Evolutionary conservation across 2,797 vertebrate species (phyloP).

Genomic region (Nannoperca obscura): DNA sequence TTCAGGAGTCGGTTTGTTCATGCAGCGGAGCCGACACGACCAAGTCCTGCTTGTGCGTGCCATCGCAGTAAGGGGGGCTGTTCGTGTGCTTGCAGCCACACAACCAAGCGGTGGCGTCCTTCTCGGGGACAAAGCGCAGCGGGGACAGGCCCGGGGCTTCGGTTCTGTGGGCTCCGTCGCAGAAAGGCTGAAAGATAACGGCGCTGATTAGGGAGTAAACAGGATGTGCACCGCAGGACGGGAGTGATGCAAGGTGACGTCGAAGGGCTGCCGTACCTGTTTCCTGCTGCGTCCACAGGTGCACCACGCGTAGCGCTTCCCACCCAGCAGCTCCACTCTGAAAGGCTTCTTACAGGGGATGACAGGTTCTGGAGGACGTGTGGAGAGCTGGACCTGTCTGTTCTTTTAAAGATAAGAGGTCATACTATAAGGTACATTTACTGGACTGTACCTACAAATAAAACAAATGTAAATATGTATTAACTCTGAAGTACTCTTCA

Average conservation of each 20-base stretch:
- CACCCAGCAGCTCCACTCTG: slow-evolving; percentile 84
- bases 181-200: slow-evolving; percentile 86
- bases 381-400: slow-evolving; percentile 54
- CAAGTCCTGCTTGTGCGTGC: slow-evolving; percentile 83
- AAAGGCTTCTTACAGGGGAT: slow-evolving; percentile 87
- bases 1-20: slow-evolving; percentile 42
- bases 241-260: neutral
- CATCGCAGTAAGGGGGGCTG: slow-evolving; percentile 82
- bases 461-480: neutral
- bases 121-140: slow-evolving; percentile 82
- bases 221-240: neutral
- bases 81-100: slow-evolving; percentile 90
- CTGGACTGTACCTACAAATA: neutral
- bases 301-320: slow-evolving; percentile 89
- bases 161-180: slow-evolving; percentile 87
- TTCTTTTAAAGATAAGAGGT: neutral
- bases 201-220: neutral
- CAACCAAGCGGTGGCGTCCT: slow-evolving; percentile 77
- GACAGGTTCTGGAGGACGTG: slow-evolving; percentile 63
- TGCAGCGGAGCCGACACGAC: slow-evolving; percentile 57
- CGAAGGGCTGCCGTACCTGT: slow-evolving; percentile 76
- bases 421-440: neutral
- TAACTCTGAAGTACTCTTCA: neutral
- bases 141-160: slow-evolving; percentile 77
- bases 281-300: slow-evolving; percentile 89